These are phyloP conservation scores for Benthosema pterotum DNA, from an alignment of 2,797 vertebrate genomes.

Conservation along the genomic window DNA sequence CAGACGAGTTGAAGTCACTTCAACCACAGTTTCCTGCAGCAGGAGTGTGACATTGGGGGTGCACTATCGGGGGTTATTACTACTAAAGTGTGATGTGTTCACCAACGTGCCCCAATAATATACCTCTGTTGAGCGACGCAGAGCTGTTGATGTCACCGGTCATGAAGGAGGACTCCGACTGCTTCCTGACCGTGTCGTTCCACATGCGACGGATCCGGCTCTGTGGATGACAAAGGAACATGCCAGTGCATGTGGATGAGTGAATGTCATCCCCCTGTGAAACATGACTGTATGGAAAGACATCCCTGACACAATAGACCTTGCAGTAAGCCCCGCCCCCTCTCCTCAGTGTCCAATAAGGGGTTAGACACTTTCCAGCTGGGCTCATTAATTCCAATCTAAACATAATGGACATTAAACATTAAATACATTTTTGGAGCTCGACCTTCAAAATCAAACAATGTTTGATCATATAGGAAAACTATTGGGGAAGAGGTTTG, in stretches of 20 bases:
- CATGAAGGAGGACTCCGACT: slow-evolving; percentile 99
- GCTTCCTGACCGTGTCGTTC: slow-evolving; percentile 99
- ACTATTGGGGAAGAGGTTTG: too few relatives aligned
- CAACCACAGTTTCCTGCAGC: background rate
- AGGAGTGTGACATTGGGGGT: slow-evolving; percentile 8
- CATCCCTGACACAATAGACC: too few relatives aligned
- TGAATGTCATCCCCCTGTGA: too few relatives aligned
- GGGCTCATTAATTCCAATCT: too few relatives aligned
- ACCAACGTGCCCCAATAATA: slow-evolving; percentile 73
- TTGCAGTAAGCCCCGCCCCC: too few relatives aligned
- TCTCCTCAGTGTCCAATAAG: too few relatives aligned
- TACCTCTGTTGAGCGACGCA: slow-evolving; percentile 99
- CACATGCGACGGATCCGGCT: slow-evolving; percentile 99
- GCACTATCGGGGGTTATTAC: slow-evolving; percentile 17
- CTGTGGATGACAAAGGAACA: slow-evolving; percentile 75
- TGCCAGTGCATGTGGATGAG: slow-evolving; percentile 21
- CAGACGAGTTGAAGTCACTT: background rate
- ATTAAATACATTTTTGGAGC: too few relatives aligned
- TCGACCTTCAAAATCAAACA: too few relatives aligned
- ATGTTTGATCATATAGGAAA: too few relatives aligned
- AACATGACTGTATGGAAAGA: too few relatives aligned
- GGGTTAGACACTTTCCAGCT: too few relatives aligned
- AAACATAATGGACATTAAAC: too few relatives aligned
- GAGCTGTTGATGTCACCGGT: slow-evolving; percentile 99
- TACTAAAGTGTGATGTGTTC: slow-evolving; percentile 13